Base-by-base conservation (phyloP, 2,888 invertebrate species). In the Zhengitettix transpicula region DNA sequence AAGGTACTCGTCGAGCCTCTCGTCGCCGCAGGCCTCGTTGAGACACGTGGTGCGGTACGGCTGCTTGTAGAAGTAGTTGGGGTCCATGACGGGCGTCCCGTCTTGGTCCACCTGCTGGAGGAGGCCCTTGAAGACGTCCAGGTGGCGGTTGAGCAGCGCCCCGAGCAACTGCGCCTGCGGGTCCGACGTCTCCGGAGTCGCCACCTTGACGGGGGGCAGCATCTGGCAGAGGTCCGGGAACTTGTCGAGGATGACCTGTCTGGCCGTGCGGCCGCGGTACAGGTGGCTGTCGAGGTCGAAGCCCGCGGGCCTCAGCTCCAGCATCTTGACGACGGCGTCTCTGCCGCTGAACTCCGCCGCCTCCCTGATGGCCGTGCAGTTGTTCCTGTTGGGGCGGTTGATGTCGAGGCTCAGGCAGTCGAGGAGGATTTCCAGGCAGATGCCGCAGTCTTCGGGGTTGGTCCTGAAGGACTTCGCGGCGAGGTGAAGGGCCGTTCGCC, bases 11-110 rank as follows among this genome's bases (percentile, higher is more conserved):
- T 58, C 40, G 8, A 16, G 40, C n/a, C 42, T 41, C 40, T 58
- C 40, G 10, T 55, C 55, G 12, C 47, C 55, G 40, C 58, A 55
- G 11, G 58, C 55, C 9, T 55, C 12, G 9, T 58, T 40, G 16
- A 58, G 10, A 17, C 58, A 58, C 8, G 58, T 58, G n/a, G 58
- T 51, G 40, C 55, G 51, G 14, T 55, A 16, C 10, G 58, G 58
- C 16, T 58, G 51, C 10, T 55, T 55, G 41, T 58, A 58, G 17
- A 47, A 51, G 44, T 58, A 40, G 15, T 58, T 44, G 9, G 58
- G 58, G 41, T 58, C 44, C 12, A 55, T 51, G 2, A 58, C 1
- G n/a, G 14, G n/a, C 14, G 40, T 42, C 9, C 58, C 58, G 17
- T 58, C 58, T 9, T 54, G 10, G 16, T 55, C 42, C 1, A 28